Evolutionary conservation across 2,888 invertebrate species (phyloP).

Genomic region (Caenorhabditis drosophilae): DNA sequence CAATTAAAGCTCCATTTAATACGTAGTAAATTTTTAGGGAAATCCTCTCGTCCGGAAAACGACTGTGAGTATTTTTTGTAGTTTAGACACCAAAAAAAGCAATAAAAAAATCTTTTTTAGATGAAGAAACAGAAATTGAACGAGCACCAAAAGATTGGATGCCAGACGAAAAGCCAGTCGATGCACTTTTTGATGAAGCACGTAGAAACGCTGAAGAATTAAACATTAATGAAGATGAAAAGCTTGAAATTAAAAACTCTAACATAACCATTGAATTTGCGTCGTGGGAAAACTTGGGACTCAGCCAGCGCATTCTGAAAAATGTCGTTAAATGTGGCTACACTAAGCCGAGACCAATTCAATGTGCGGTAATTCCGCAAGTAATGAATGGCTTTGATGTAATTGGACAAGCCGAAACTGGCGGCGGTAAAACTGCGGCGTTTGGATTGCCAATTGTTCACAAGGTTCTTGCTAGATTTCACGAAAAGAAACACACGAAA

Average conservation of each 20-base stretch:
- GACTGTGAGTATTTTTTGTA: no score
- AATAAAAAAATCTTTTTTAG: no score
- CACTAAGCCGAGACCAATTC: slow-evolving; percentile 87
- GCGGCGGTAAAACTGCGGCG: slow-evolving; percentile 96
- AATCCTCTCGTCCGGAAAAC: no score
- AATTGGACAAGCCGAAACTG: slow-evolving; percentile 97
- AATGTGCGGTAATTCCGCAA: slow-evolving; percentile 85
- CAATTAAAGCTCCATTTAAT: neutral
- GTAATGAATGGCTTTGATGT: slow-evolving; percentile 78
- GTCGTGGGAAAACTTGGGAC: slow-evolving; percentile 46
- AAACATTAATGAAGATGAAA: slow-evolving; percentile 14
- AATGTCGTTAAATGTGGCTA: slow-evolving; percentile 73
- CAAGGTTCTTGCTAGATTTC: slow-evolving; percentile 53
- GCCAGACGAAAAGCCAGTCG: slow-evolving; percentile 6
- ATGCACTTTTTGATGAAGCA: slow-evolving; percentile 4
- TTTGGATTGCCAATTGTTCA: slow-evolving; percentile 89
- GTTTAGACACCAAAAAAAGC: no score
- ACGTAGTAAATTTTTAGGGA: no score
- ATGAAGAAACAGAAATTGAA: neutral
- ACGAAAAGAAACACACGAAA: neutral
- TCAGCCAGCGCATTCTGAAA: slow-evolving; percentile 22
- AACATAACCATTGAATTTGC: slow-evolving; percentile 7
- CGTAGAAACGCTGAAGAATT: slow-evolving; percentile 3
- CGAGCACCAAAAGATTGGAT: slow-evolving; percentile 38
- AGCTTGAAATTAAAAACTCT: slow-evolving; percentile 21